phyloP scores from a whole-genome alignment of 1,140 invertebrate species.

The Drosophila littoralis region DNA sequence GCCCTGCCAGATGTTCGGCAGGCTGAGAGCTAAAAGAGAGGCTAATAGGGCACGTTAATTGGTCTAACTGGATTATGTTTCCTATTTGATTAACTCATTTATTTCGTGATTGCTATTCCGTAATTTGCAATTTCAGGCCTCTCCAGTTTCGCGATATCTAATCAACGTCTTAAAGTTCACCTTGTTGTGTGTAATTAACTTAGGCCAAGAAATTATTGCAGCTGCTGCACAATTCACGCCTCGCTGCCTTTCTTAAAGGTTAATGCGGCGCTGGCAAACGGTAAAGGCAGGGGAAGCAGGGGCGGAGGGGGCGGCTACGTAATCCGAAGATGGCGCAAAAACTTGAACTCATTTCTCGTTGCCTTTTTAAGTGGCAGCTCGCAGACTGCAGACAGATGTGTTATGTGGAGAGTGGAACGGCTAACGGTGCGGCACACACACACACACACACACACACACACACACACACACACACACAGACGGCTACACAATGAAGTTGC shows the following conservation, averaged over 20 bases:
- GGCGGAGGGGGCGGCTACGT: not conserved
- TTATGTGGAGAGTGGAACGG: conserved; percentile 19
- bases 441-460: conserved; percentile 2
- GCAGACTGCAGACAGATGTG: conserved; percentile 16
- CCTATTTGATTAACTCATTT: not conserved
- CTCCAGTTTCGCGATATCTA: conserved; percentile 18
- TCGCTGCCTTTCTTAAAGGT: conserved; percentile 46
- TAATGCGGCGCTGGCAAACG: conserved; percentile 6
- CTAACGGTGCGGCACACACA: conserved; percentile 32
- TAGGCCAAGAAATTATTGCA: conserved; percentile 45
- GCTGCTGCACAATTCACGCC: conserved; percentile 60
- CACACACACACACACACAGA: conserved; percentile 3
- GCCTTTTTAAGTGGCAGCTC: conserved; percentile 36
- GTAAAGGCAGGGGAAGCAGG: not conserved
- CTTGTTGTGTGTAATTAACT: conserved; percentile 38
- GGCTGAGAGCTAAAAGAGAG: no score
- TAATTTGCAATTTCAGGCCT: conserved; percentile 4
- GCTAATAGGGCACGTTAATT: not conserved
- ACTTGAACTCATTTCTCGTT: conserved; percentile 56
- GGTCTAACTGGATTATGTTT: not conserved
- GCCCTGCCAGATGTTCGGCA: no score
- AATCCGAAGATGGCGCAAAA: conserved; percentile 33
- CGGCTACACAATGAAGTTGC: conserved; percentile 8
- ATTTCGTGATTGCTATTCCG: conserved; percentile 8
- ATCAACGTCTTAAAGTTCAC: conserved; percentile 26